A percentile compares a stretch with the other conserved stretches of the same genome.
Conservation (phyloP, 2,113 vertebrate species). For the Corythoichthys intestinalis region DNA sequence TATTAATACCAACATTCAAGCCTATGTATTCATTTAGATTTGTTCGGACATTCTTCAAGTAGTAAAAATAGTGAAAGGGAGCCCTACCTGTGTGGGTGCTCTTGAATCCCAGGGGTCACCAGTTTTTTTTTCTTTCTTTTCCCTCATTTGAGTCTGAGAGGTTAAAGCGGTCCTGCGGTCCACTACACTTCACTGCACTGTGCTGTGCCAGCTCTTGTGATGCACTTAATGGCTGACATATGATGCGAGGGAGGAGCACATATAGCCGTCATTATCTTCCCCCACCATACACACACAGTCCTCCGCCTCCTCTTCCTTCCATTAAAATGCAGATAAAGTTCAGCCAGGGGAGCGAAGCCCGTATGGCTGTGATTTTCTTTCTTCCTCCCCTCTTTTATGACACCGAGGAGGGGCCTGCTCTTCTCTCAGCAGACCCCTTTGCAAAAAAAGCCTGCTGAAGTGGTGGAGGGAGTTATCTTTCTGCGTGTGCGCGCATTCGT, state of each 20-base stretch:
- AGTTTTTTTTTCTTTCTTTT: conserved; percentile 22
- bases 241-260: conserved; percentile 49
- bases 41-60: neutral
- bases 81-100: conserved; percentile 57
- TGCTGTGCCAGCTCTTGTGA: conserved; percentile 31
- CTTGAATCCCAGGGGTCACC: conserved; percentile 48
- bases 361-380: conserved; percentile 67
- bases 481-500: conserved; percentile 31
- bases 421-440: conserved; percentile 14
- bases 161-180: conserved; percentile 35
- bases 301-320: conserved; percentile 31
- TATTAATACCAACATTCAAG: neutral
- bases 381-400: conserved; percentile 52
- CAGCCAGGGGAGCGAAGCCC: conserved; percentile 39
- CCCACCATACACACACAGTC: neutral
- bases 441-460: neutral
- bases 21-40: neutral
- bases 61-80: conserved; percentile 11
- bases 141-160: conserved; percentile 45
- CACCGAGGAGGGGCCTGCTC: conserved; percentile 56
- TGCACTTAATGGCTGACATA: conserved; percentile 50
- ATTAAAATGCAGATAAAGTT: conserved; percentile 40
- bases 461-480: conserved; percentile 51
- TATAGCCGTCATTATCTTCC: conserved; percentile 22
- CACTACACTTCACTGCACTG: conserved; percentile 3